phyloP scores from a whole-genome alignment of 2,113 vertebrate species.

The Tyrannus savana region DNA sequence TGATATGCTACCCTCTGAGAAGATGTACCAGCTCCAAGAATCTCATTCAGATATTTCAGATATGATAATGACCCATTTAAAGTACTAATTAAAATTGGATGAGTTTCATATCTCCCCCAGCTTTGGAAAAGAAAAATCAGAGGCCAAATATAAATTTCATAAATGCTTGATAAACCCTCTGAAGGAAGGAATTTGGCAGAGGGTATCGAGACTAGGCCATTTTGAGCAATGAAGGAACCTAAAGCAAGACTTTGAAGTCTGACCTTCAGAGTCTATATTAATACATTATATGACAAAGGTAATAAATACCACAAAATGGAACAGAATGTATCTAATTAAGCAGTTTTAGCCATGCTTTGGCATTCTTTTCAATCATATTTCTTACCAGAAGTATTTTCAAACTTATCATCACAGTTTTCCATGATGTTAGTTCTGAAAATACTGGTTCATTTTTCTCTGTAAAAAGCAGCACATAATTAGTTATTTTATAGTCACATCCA shows the following conservation, averaged over 20 bases:
- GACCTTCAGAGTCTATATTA: background rate
- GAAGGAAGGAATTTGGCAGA: conserved; percentile 5
- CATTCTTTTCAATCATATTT: background rate
- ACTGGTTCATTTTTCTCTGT: background rate
- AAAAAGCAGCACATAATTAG: background rate
- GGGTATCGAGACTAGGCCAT: background rate
- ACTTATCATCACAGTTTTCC: background rate
- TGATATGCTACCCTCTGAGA: background rate
- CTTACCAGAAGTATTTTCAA: background rate
- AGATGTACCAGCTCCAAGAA: background rate
- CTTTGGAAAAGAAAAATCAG: conserved; percentile 36
- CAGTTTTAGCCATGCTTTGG: background rate
- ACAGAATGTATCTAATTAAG: background rate
- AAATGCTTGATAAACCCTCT: conserved; percentile 22
- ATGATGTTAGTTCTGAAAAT: background rate
- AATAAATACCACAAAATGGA: background rate
- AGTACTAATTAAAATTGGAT: conserved; percentile 48
- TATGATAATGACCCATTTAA: conserved; percentile 50
- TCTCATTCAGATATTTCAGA: conserved; percentile 33
- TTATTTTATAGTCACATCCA: background rate
- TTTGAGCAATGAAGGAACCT: background rate
- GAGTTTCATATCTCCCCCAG: background rate
- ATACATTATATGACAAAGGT: background rate
- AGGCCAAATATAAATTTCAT: conserved; percentile 33
- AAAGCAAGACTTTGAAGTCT: conserved; percentile 18